Percentiles rank a stretch among this genome's conserved stretches.
These are phyloP conservation scores for Scomber scombrus DNA, from an alignment of 2,113 vertebrate genomes.

Conservation along the genomic window DNA sequence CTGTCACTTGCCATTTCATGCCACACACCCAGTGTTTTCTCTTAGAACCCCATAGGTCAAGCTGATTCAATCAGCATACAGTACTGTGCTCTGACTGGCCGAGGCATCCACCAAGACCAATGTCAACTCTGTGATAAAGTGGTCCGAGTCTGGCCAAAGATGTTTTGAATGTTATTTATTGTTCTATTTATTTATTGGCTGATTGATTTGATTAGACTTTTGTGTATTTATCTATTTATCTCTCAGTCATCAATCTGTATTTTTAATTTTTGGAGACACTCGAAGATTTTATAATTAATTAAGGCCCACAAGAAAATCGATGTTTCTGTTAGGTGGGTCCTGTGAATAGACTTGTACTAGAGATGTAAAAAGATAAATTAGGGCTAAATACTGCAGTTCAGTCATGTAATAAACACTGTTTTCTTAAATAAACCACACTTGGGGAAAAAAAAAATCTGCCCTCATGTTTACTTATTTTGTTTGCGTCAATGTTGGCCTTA, in stretches of 20 bases:
- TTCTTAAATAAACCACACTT: slow-evolving; percentile 87
- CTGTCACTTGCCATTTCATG: slow-evolving; percentile 68
- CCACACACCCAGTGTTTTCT: slow-evolving; percentile 64
- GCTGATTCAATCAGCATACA: slow-evolving; percentile 29
- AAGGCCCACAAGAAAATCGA: slow-evolving; percentile 78
- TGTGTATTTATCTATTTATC: slow-evolving; percentile 88
- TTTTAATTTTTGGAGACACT: slow-evolving; percentile 82
- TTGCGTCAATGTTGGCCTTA: background rate
- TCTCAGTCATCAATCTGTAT: slow-evolving; percentile 74
- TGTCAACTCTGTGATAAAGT: slow-evolving; percentile 46
- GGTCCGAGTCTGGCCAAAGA: slow-evolving; percentile 84
- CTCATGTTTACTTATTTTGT: background rate
- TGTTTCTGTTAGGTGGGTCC: slow-evolving; percentile 75
- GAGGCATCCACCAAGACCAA: slow-evolving; percentile 42
- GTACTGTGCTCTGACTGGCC: slow-evolving; percentile 37
- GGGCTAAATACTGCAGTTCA: slow-evolving; percentile 84
- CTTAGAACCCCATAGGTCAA: slow-evolving; percentile 30
- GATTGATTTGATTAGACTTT: slow-evolving; percentile 71
- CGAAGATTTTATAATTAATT: slow-evolving; percentile 84
- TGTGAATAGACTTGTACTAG: slow-evolving; percentile 87
- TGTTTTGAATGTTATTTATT: slow-evolving; percentile 87
- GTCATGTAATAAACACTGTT: slow-evolving; percentile 86
- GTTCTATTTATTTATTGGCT: slow-evolving; percentile 85
- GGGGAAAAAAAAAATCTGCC: slow-evolving; percentile 50
- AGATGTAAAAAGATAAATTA: slow-evolving; percentile 82